Evolutionary conservation across 2,888 invertebrate genomes (phyloP).

Genomic region (Acleris cristana): DNA sequence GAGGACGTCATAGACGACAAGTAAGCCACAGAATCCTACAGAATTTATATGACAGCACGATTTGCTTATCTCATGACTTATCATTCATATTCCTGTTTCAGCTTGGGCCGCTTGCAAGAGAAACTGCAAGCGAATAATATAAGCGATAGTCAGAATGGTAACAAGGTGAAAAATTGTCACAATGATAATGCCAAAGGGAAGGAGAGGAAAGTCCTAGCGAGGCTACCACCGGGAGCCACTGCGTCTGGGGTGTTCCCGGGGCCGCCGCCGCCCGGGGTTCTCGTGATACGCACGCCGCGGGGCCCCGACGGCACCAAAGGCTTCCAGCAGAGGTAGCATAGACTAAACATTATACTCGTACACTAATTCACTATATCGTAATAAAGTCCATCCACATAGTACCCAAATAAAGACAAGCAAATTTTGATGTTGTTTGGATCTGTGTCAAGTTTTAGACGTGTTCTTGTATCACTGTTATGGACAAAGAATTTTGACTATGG

Average conservation of each 20-base stretch:
- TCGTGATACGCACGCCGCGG: slow-evolving; percentile 88
- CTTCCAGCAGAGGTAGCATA: slow-evolving; percentile 75
- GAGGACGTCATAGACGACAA: slow-evolving; percentile 88
- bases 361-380: slow-evolving; percentile 46
- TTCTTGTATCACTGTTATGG: slow-evolving; percentile 4
- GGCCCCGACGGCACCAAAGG: slow-evolving; percentile 91
- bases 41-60: slow-evolving; percentile 47
- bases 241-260: slow-evolving; percentile 69
- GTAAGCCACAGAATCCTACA: slow-evolving; percentile 59
- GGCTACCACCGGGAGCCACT: slow-evolving; percentile 69
- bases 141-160: slow-evolving; percentile 64
- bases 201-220: slow-evolving; percentile 70
- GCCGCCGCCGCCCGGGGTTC: slow-evolving; percentile 75
- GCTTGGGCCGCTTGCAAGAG: slow-evolving; percentile 73
- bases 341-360: slow-evolving; percentile 41
- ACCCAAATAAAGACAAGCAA: slow-evolving; percentile 43
- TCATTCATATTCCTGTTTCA: slow-evolving; percentile 49
- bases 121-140: slow-evolving; percentile 75
- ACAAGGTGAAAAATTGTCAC: slow-evolving; percentile 60
- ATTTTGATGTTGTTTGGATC: slow-evolving; percentile 23
- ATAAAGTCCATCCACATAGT: slow-evolving; percentile 59
- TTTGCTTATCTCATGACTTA: slow-evolving; percentile 11
- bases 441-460: neutral
- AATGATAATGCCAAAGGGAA: slow-evolving; percentile 70
- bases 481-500: neutral